Evolutionary conservation across 2,888 invertebrate species (phyloP).

Genomic region (Zeuzera pyrina): DNA sequence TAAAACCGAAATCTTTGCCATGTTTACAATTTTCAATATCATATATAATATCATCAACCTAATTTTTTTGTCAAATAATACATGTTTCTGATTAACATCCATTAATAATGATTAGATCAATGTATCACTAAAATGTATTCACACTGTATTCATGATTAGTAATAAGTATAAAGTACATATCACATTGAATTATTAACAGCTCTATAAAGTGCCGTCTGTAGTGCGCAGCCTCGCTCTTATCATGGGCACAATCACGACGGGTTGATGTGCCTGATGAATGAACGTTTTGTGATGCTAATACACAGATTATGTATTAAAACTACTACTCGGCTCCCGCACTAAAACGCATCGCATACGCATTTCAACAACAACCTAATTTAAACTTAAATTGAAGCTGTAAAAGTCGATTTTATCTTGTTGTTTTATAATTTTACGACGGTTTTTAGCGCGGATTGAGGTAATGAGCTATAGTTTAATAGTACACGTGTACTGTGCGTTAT

Average conservation of each 20-base stretch:
- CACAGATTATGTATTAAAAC: slow-evolving; percentile 30
- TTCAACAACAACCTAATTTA: slow-evolving; percentile 1
- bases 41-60: no score
- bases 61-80: no score
- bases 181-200: slow-evolving; percentile 22
- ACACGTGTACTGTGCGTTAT: slow-evolving; percentile 55
- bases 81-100: no score
- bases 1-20: no score
- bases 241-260: slow-evolving; percentile 41
- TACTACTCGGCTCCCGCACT: slow-evolving; percentile 14
- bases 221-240: slow-evolving; percentile 34
- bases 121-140: no score
- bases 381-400: slow-evolving; percentile 6
- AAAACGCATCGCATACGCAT: slow-evolving; percentile 2
- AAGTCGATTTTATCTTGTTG: slow-evolving; percentile 21
- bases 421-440: slow-evolving; percentile 20
- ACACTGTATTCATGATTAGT: no score
- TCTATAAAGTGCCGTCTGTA: slow-evolving; percentile 24
- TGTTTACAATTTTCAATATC: no score
- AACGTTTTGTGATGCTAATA: slow-evolving; percentile 65
- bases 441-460: slow-evolving; percentile 23
- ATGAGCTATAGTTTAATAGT: slow-evolving; percentile 41
- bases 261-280: slow-evolving; percentile 64
- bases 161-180: no score
- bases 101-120: no score